phyloP scores from a whole-genome alignment of 1,140 invertebrate genomes.

The Atta texana region DNA sequence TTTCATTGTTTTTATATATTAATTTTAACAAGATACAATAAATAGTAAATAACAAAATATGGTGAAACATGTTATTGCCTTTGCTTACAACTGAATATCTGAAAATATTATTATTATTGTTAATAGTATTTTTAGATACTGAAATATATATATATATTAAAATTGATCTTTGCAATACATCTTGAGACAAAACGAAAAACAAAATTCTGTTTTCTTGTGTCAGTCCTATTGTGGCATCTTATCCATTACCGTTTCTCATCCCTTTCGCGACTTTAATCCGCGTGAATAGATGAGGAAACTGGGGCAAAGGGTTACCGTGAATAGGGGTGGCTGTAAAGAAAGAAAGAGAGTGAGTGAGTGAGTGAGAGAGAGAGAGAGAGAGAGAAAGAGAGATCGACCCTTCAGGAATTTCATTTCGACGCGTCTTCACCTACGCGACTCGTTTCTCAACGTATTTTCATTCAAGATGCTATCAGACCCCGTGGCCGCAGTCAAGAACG shows the following conservation, averaged over 20 bases:
- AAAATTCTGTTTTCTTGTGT: conserved; percentile 7
- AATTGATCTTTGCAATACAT: not conserved
- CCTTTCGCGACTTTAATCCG: conserved; percentile 57
- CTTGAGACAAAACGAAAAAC: not conserved
- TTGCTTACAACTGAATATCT: not conserved
- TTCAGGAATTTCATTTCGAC: conserved; percentile 69
- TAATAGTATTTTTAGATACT: not conserved
- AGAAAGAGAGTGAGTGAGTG: not conserved
- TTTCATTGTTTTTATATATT: not conserved
- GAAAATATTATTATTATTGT: not conserved
- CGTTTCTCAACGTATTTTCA: conserved; percentile 66
- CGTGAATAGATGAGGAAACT: conserved; percentile 63
- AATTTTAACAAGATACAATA: conserved; percentile 9
- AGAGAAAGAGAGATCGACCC: conserved; percentile 50
- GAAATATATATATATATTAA: not conserved
- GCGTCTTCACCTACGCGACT: conserved; percentile 63
- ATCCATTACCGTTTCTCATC: conserved; percentile 42
- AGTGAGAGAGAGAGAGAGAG: not conserved
- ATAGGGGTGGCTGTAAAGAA: conserved; percentile 35
- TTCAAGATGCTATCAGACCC: conserved; percentile 60
- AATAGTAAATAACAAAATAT: not conserved
- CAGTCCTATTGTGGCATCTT: conserved; percentile 17
- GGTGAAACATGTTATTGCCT: not conserved
- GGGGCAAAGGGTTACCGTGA: conserved; percentile 69
- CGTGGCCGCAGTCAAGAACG: conserved; percentile 60